Evolutionary conservation across 2,113 vertebrate genomes (phyloP), one percentile per base, ranked within the genome.

Genomic region (Campylomormyrus tamandua): DNA sequence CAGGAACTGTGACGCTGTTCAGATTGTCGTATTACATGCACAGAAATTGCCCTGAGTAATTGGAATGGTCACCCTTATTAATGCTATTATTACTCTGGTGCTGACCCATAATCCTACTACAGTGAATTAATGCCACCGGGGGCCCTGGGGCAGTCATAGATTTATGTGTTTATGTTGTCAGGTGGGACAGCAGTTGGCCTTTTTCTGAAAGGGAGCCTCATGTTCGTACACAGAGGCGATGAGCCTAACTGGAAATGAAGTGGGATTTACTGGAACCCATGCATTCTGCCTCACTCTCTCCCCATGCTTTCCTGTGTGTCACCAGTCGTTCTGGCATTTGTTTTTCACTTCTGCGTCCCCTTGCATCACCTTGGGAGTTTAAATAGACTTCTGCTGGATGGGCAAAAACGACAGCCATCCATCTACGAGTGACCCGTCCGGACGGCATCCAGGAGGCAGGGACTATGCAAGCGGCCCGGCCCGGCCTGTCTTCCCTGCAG

Each of bases 41-140:
- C 31, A 92, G 92, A 90, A 92, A 88, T 66, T 31, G 48, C 90
- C 92, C 91, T 87, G 91, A 87, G 91, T 92, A 92, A 93, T 94
- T 95, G 94, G 93, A 95, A 94, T 93, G 94, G 94, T 94, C 87
- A 92, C 93, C 93, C 95, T 21, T 96, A 94, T 94, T 94, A 94
- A 94, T 91, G 92, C 92, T 95, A 94, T 95, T 94, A 93, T 92
- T 93, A 94, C 93, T 92, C 89, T 90, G 92, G 94, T 94, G 92
- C 91, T 95, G 95, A 96, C 95, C 95, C 93, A 92, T 94, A 90
- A 93, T 94, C 93, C 91, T 31, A 89, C 93, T 94, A 87, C 93
- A 92, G 94, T 94, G 95, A 95, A 96, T 96, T 96, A 96, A 94
- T 92, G 93, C 89, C 93, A 92, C 91, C 66, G 52, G 35, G 48